A percentile compares a stretch with the other conserved stretches of the same genome.
These are phyloP conservation scores for Mythimna ferrago DNA, from an alignment of 2,888 invertebrate species.

Conservation along the genomic window DNA sequence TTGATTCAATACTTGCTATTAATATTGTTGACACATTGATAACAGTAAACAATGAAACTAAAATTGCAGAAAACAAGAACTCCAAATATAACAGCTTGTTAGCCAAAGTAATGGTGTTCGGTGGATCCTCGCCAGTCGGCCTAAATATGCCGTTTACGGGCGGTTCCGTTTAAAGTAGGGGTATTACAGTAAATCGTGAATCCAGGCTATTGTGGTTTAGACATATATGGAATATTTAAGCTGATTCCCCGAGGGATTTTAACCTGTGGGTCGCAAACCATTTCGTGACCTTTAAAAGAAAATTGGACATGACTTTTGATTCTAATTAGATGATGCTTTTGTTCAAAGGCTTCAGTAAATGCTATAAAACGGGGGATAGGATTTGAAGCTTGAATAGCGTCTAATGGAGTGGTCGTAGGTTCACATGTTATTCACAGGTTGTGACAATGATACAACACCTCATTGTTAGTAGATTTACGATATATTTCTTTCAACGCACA, in stretches of 20 bases:
- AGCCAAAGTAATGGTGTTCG: constrained; percentile 57
- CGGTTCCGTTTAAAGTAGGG: constrained; percentile 73
- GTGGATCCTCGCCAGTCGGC: constrained; percentile 59
- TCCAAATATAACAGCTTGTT: constrained; percentile 62
- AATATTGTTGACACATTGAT: constrained; percentile 47
- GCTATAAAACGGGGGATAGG: constrained; percentile 45
- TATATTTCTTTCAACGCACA: constrained; percentile 32
- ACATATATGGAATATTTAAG: constrained; percentile 81
- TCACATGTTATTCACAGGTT: constrained; percentile 49
- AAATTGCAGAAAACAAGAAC: constrained; percentile 54
- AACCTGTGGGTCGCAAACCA: constrained; percentile 74
- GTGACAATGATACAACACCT: constrained; percentile 51
- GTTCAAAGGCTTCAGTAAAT: constrained; percentile 54
- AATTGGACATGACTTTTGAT: constrained; percentile 77
- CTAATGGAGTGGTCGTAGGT: constrained; percentile 44
- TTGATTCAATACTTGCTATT: constrained; percentile 23
- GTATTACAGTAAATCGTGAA: constrained; percentile 81
- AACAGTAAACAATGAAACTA: constrained; percentile 49
- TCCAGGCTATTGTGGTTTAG: constrained; percentile 78
- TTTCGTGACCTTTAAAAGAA: constrained; percentile 75
- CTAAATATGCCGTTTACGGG: constrained; percentile 67
- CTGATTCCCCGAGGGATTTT: constrained; percentile 72
- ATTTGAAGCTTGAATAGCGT: constrained; percentile 37
- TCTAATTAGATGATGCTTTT: constrained; percentile 73
- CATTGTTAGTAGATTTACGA: constrained; percentile 39